Base-by-base conservation (phyloP, 2,113 vertebrate species). In the Cavia porcellus region DNA sequence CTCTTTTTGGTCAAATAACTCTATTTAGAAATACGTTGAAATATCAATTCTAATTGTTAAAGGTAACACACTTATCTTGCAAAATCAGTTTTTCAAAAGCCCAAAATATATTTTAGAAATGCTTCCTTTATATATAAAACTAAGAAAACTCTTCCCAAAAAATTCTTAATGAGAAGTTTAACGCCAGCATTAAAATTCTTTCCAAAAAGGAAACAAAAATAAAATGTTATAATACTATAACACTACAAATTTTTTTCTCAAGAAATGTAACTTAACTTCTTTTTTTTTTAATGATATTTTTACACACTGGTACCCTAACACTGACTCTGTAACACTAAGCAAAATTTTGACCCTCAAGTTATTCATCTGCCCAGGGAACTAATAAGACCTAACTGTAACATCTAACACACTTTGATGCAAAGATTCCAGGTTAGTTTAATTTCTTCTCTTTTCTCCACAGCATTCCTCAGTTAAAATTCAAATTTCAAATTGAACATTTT, bases 1-100 rank as follows among this genome's bases (percentile, higher is more conserved):
- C n/a, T 59, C n/a, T 95, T 96, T 74, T 86, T 92, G 90, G 62
- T 84, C 72, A 92, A 90, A 81, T 85, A 95, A 95, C 90, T 92
- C 70, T 86, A n/a, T 35, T 95, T 42, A 45, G 75, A 90, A 91
- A 80, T 68, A 70, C 47, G 72, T 50, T 90, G 59, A 57, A 25
- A 28, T 80, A 75, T 68, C 66, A 68, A 70, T 83, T 22, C 35
- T 94, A 68, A 72, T 8, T 61, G 50, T 90, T 93, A 50, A 30
- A 95, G 20, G n/a, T 93, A 90, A 62, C 70, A 84, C 47, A 86
- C 4, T 52, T 55, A 72, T 57, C 57, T 66, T 47, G 17, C 9
- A 92, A 92, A 96, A 24, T n/a, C 59, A 86, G 62, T n/a, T 75
- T 85, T 64, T 90, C 88, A 80, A 96, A 95, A 72, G 62, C 11